These are phyloP conservation scores for Meteorus cinctellus DNA, from an alignment of 2,888 invertebrate genomes.

Conservation along the genomic window DNA sequence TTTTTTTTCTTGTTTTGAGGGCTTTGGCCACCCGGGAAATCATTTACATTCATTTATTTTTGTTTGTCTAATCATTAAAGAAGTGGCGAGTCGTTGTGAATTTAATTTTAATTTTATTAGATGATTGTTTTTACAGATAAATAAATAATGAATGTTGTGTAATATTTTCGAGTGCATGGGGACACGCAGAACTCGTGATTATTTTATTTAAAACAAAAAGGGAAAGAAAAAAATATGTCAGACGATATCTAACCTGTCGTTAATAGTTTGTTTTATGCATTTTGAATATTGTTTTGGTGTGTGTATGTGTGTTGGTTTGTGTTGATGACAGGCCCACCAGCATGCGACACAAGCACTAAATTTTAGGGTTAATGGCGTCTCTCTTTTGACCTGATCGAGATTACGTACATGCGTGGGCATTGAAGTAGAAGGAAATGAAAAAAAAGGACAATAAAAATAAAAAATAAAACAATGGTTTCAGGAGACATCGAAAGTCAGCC, in stretches of 20 bases:
- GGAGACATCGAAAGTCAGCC: constrained; percentile 4
- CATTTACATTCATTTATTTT: constrained; percentile 26
- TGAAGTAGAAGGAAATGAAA: constrained; percentile 12
- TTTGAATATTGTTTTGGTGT: constrained; percentile 24
- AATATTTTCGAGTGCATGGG: too few relatives aligned
- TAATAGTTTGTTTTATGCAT: constrained; percentile 46
- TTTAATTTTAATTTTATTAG: too few relatives aligned
- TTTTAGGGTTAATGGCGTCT: constrained; percentile 52
- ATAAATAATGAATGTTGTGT: too few relatives aligned
- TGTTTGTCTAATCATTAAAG: neutral
- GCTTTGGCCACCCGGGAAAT: constrained; percentile 17
- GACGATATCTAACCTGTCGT: constrained; percentile 31
- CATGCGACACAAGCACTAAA: constrained; percentile 50
- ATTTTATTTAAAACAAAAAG: too few relatives aligned
- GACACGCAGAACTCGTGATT: too few relatives aligned
- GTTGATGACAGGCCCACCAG: constrained; percentile 48
- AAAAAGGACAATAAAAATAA: neutral
- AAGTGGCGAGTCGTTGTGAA: too few relatives aligned
- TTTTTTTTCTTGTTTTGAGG: constrained; percentile 28
- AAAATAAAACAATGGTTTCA: neutral
- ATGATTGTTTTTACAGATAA: too few relatives aligned
- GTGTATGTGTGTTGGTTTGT: neutral
- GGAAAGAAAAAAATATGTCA: too few relatives aligned
- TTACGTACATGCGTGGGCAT: constrained; percentile 1
- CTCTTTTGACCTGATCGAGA: constrained; percentile 34